Evolutionary conservation across 64 coral and sea anemone species (phyloP).

Genomic region (Porites lutea): DNA sequence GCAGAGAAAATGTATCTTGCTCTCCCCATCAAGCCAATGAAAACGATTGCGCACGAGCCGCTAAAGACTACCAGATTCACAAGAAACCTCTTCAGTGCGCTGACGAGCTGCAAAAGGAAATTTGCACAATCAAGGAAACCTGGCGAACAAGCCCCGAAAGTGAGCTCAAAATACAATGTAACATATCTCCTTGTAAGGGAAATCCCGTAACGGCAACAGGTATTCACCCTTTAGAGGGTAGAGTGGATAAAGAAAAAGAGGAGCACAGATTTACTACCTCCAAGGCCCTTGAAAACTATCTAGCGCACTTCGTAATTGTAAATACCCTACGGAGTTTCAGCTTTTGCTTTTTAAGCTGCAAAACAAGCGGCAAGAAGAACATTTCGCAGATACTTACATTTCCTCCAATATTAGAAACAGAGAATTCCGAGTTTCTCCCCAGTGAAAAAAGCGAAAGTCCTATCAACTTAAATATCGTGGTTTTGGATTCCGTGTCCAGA

Average conservation of each 20-base stretch:
- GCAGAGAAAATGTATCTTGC: conserved; percentile 1
- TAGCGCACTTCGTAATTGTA: conserved; percentile 14
- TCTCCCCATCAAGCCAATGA: conserved; percentile 12
- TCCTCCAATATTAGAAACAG: conserved; percentile 44
- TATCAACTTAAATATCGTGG: conserved; percentile 85
- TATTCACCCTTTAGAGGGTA: conserved; percentile 51
- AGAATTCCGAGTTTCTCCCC: conserved; percentile 21
- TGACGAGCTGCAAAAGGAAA: background rate
- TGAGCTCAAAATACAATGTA: conserved; percentile 38
- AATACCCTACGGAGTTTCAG: conserved; percentile 41
- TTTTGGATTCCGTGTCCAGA: conserved; percentile 86
- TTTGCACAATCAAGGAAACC: conserved; percentile 41
- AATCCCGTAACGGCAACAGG: conserved; percentile 24
- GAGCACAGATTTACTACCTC: background rate
- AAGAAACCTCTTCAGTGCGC: conserved; percentile 20
- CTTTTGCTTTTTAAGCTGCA: conserved; percentile 65
- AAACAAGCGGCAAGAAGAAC: background rate
- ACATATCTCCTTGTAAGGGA: conserved; percentile 40
- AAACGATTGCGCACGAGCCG: conserved; percentile 45
- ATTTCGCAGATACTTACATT: conserved; percentile 62
- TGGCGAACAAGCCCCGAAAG: conserved; percentile 38
- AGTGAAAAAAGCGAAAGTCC: conserved; percentile 24
- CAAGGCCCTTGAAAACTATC: conserved; percentile 1
- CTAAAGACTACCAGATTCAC: conserved; percentile 32
- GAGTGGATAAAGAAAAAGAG: conserved; percentile 23